Evolutionary conservation across 2,888 invertebrate species (phyloP).

Genomic region (Prosopocoilus inquinatus): DNA sequence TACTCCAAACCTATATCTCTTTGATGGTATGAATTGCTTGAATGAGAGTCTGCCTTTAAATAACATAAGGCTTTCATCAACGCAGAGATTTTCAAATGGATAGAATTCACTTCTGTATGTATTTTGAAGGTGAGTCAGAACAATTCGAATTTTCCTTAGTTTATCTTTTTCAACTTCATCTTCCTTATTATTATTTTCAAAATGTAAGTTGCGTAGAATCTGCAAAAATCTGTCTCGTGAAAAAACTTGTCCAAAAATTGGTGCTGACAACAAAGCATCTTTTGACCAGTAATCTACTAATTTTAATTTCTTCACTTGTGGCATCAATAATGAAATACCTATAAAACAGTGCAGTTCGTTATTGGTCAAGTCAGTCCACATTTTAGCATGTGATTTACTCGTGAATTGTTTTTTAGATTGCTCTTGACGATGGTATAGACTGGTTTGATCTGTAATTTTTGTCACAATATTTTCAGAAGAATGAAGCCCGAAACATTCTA

Average conservation of each 20-base stretch:
- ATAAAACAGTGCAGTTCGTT: constrained; percentile 9
- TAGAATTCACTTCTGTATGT: neutral
- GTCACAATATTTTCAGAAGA: neutral
- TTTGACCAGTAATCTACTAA: constrained; percentile 9
- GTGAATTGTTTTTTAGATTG: no score
- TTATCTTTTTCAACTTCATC: neutral
- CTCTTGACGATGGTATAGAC: neutral
- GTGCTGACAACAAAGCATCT: constrained; percentile 8
- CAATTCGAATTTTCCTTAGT: neutral
- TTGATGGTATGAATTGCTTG: constrained; percentile 3
- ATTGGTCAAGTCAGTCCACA: neutral
- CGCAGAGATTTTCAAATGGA: neutral
- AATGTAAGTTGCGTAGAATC: neutral
- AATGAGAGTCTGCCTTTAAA: no score
- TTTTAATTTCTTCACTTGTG: constrained; percentile 11
- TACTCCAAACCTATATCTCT: constrained; percentile 26
- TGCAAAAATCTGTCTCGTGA: neutral
- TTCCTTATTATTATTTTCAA: neutral
- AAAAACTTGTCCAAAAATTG: constrained; percentile 5
- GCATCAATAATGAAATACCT: constrained; percentile 3
- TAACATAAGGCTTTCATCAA: neutral
- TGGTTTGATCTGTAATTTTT: neutral
- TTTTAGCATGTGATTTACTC: neutral
- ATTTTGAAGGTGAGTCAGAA: neutral
- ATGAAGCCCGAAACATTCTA: neutral